Evolutionary conservation across 2,797 vertebrate species (phyloP), one percentile per base, ranked within the genome.

Genomic region (Lagocephalus sceleratus): DNA sequence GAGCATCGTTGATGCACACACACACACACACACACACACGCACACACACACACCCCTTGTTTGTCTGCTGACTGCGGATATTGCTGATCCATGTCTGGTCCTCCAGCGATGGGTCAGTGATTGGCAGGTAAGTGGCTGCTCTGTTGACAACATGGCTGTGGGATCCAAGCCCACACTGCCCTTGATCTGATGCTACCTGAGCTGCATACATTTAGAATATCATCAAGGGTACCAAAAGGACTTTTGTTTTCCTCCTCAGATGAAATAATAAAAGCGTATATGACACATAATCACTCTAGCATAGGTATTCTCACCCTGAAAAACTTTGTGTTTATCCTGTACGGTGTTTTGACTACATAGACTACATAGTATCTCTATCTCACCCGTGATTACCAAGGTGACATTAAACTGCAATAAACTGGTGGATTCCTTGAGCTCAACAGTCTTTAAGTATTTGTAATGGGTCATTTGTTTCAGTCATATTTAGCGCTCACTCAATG

Each of bases 61-160:
- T 89, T 89, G 83, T 78, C 79, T 89, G 88, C 89, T 90, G 90
- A 92, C 82, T 88, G 85, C 82, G 86, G 83, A 87, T 75, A 81
- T 87, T 87, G 79, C 76, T 82, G 84, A 84, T 88, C 83, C 63
- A 66, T 85, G 85, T 83, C 84, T 60, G 51, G 70, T 85, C 80
- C 82, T 85, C 78, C 75, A 79, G 77, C 69, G 47, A 89, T 75
- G 78, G 68, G 69, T 71, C 6, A 9, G 71, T 89, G 89, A 91
- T 88, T 92, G 90, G 81, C 89, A 90, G 85, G 82, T 85, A 82
- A 82, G 89, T 83, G 81, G 79, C 75, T 77, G 71, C 73, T 86
- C 75, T 87, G 82, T 89, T 83, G 87, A 85, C 87, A 85, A 79
- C 82, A 80, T 80, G 79, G 80, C 70, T 50, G 69, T 66, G 71